Evolutionary conservation across 2,888 invertebrate species (phyloP).

Genomic region (Caenorhabditis sp.): DNA sequence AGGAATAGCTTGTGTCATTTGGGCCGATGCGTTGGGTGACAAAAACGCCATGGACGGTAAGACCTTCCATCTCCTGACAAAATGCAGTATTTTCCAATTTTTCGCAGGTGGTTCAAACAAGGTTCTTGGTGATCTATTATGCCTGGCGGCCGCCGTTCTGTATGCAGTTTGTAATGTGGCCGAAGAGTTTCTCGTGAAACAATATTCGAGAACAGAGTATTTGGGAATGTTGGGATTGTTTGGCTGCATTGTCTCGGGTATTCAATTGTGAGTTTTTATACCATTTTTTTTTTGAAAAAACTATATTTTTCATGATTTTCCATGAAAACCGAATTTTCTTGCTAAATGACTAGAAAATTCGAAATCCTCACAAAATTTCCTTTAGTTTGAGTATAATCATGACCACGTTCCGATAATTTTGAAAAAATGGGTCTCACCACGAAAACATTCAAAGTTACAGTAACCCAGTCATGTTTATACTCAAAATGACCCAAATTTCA

Average conservation of each 20-base stretch:
- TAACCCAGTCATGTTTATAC: background rate
- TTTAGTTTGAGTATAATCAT: background rate
- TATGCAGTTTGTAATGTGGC: slow-evolving; percentile 76
- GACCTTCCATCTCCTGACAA: background rate
- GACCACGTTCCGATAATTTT: background rate
- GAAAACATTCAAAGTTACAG: background rate
- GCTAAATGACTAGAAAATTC: background rate
- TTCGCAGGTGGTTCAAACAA: slow-evolving; percentile 77
- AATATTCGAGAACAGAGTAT: slow-evolving; percentile 81
- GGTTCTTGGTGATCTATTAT: slow-evolving; percentile 83
- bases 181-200: slow-evolving; percentile 84
- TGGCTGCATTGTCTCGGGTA: slow-evolving; percentile 81
- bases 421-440: background rate
- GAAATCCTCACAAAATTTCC: background rate
- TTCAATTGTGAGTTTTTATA: slow-evolving; percentile 78
- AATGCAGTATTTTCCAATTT: slow-evolving; percentile 1
- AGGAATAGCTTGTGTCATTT: slow-evolving; percentile 84
- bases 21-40: slow-evolving; percentile 80
- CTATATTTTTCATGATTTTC: background rate
- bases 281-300: background rate
- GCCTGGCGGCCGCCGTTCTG: slow-evolving; percentile 79
- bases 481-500: background rate
- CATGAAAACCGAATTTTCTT: background rate
- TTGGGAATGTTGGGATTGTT: slow-evolving; percentile 83
- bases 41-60: slow-evolving; percentile 54